Conservation (phyloP, 2,888 invertebrate genomes). For the Polymixis lichenea region DNA sequence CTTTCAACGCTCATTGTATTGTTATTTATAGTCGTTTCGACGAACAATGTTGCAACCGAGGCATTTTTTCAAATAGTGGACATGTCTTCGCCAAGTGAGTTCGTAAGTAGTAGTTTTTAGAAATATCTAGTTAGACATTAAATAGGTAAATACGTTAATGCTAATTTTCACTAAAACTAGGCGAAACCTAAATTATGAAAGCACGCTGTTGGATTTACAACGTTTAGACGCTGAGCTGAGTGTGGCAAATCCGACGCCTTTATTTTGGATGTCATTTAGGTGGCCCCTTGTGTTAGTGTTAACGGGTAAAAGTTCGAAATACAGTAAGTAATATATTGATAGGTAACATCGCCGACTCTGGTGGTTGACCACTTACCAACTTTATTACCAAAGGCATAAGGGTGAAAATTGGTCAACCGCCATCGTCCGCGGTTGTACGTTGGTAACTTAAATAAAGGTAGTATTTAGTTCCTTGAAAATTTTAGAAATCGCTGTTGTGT, state of each 20-base stretch:
- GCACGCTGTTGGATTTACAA: neutral
- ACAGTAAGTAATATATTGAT: neutral
- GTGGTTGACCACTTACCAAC: neutral
- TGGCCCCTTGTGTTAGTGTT: neutral
- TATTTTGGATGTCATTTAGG: neutral
- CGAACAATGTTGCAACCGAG: conserved; percentile 29
- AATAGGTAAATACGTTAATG: neutral
- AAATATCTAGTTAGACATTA: conserved; percentile 4
- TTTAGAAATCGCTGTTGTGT: neutral
- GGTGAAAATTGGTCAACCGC: neutral
- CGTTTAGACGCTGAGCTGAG: neutral
- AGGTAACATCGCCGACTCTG: neutral
- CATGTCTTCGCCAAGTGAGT: conserved; percentile 62
- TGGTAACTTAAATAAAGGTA: neutral
- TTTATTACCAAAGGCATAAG: neutral
- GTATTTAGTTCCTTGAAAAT: neutral
- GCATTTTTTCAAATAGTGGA: conserved; percentile 71
- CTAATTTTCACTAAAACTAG: neutral
- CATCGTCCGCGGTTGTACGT: neutral
- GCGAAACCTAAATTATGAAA: neutral
- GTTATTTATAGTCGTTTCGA: conserved; percentile 62
- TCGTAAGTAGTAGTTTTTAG: conserved; percentile 66
- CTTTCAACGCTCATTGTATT: conserved; percentile 71
- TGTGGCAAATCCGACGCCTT: neutral
- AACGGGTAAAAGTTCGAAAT: neutral